Base-by-base conservation (phyloP, 2,797 vertebrate genomes). In the Melanotaenia boesemani region DNA sequence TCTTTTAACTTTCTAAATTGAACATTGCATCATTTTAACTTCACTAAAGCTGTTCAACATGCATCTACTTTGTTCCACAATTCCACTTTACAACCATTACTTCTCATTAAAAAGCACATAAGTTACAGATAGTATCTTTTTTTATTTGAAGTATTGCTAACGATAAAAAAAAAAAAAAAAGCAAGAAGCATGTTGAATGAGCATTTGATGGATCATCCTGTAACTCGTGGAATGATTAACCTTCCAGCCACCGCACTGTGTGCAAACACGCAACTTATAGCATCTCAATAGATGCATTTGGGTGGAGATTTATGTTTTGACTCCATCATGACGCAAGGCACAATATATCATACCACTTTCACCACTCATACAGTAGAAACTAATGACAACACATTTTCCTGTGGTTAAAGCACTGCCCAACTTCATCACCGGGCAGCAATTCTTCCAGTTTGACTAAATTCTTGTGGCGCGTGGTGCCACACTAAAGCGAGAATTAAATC, bases 271-370 rank as follows among this genome's bases (percentile, higher is more conserved):
- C 80, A 79, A 60, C 69, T 68, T 83, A 78, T 44, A 72, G 63
- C 65, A 26, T 62, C 37, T 72, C 68, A 87, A 77, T 70, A 26
- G 72, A 67, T 86, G 79, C 83, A 76, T 76, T 81, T 85, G 84
- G 89, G 74, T 80, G 83, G 86, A 87, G 88, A 75, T 63, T 71
- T 76, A 63, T 67, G 56, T 80, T 77, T 86, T 79, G 26, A 68
- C 76, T 82, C 82, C 60, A 79, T 63, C 65, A 36, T 91, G 90
- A 91, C 87, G 85, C 88, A 89, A 86, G 67, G 56, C 30, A 64
- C 60, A 82, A 69, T 70, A 70, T 81, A 77, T 80, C 78, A 70
- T 58, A 36, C 64, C 84, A 86, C 81, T 88, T 84, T 87, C 79
- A 73, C 52, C 72, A 55, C 63, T 76, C 63, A 8, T 39, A 75